phyloP scores from a whole-genome alignment of 2,113 vertebrate genomes.

The Antechinus stuartii region DNA sequence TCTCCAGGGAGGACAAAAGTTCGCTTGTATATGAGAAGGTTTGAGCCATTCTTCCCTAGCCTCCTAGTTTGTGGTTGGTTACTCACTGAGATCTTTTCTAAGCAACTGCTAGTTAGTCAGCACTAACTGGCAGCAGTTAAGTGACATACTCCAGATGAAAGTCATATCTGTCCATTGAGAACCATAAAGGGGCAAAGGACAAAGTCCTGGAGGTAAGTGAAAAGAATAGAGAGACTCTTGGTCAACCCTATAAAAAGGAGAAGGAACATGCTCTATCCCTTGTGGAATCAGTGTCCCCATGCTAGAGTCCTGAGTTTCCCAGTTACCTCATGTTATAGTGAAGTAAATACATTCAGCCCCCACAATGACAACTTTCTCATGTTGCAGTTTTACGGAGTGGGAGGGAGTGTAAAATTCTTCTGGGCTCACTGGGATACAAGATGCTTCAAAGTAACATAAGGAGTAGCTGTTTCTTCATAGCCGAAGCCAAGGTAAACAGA shows the following conservation, averaged over 20 bases:
- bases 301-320: background rate
- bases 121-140: conserved; percentile 13
- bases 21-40: conserved; percentile 33
- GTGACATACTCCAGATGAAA: background rate
- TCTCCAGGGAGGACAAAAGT: background rate
- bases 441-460: background rate
- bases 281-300: background rate
- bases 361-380: background rate
- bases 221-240: background rate
- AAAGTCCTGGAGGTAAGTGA: background rate
- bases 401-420: background rate
- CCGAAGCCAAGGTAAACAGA: background rate
- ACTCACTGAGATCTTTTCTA: background rate
- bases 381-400: background rate
- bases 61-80: conserved; percentile 44
- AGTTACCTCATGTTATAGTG: background rate
- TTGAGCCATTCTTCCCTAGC: background rate
- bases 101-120: background rate
- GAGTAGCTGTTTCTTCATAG: background rate
- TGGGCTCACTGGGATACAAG: background rate
- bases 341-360: background rate
- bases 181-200: background rate
- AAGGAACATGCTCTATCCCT: no score
- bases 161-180: background rate
- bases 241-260: background rate